Evolutionary conservation across 2,888 invertebrate genomes (phyloP).

Genomic region (Pecten maximus): DNA sequence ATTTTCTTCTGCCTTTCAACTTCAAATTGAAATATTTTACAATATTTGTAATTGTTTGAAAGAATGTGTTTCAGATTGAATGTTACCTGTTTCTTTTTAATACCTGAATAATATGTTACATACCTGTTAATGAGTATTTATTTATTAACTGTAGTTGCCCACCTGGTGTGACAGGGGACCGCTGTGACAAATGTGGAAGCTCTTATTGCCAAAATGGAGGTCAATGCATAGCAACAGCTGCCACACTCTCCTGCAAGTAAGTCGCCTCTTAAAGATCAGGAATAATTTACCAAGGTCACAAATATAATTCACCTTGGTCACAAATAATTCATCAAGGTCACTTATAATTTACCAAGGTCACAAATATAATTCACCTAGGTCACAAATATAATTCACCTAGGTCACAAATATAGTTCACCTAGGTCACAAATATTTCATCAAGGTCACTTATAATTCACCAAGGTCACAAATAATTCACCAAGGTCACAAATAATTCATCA

Average conservation of each 20-base stretch:
- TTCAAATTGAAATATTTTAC: neutral
- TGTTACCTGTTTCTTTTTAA: no score
- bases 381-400: neutral
- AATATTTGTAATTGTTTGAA: neutral
- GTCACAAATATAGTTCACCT: neutral
- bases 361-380: neutral
- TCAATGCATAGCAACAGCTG: neutral
- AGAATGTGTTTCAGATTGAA: no score
- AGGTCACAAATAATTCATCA: neutral
- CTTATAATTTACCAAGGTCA: neutral
- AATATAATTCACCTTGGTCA: no score
- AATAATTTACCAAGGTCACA: neutral
- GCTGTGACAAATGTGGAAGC: neutral
- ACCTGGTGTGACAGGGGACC: constrained; percentile 52
- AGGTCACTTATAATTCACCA: neutral
- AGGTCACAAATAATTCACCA: neutral
- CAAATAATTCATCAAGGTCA: neutral
- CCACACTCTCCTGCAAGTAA: constrained; percentile 48
- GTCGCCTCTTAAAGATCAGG: neutral
- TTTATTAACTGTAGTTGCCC: constrained; percentile 57
- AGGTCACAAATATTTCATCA: neutral
- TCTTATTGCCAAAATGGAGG: neutral
- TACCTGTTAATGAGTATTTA: neutral
- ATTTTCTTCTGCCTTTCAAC: no score
- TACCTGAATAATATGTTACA: no score